Evolutionary conservation across 2,797 vertebrate species (phyloP).

Genomic region (Lacerta bilineata): DNA sequence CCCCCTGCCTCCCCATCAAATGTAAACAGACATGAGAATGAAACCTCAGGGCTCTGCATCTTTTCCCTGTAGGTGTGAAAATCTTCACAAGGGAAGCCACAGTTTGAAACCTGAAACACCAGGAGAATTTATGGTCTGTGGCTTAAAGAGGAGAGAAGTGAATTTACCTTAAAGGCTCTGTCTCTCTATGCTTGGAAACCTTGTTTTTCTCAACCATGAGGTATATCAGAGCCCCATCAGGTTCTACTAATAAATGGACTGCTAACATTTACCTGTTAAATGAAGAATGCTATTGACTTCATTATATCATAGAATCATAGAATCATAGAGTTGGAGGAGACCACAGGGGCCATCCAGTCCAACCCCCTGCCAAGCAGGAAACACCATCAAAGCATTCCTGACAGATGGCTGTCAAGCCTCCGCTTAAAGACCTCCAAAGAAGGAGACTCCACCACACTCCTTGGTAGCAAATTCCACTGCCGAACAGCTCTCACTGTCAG

Average conservation of each 20-base stretch:
- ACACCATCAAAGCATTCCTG: too few relatives aligned
- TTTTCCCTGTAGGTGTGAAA: not conserved
- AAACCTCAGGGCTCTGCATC: not conserved
- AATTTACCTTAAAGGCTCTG: constrained; percentile 15
- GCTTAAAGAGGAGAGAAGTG: constrained; percentile 24
- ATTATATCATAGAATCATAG: constrained; percentile 21
- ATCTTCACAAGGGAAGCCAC: constrained; percentile 35
- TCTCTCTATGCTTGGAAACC: not conserved
- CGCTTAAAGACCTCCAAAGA: too few relatives aligned
- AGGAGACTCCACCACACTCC: too few relatives aligned
- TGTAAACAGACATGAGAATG: not conserved
- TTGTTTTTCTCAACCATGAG: constrained; percentile 8
- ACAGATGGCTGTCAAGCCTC: too few relatives aligned
- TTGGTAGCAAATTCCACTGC: too few relatives aligned
- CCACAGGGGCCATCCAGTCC: too few relatives aligned
- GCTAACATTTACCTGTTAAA: constrained; percentile 39
- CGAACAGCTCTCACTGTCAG: too few relatives aligned
- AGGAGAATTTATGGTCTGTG: not conserved
- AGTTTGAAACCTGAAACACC: constrained; percentile 15
- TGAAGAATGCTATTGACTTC: constrained; percentile 58
- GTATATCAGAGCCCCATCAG: not conserved
- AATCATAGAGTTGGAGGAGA: too few relatives aligned
- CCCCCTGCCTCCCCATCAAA: rapidly evolving
- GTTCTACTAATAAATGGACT: constrained; percentile 27
- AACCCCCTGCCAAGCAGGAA: too few relatives aligned